A percentile compares a stretch with the other conserved stretches of the same genome.
phyloP scores from a whole-genome alignment of 23 tunicate species.

The Ascidia mentula region DNA sequence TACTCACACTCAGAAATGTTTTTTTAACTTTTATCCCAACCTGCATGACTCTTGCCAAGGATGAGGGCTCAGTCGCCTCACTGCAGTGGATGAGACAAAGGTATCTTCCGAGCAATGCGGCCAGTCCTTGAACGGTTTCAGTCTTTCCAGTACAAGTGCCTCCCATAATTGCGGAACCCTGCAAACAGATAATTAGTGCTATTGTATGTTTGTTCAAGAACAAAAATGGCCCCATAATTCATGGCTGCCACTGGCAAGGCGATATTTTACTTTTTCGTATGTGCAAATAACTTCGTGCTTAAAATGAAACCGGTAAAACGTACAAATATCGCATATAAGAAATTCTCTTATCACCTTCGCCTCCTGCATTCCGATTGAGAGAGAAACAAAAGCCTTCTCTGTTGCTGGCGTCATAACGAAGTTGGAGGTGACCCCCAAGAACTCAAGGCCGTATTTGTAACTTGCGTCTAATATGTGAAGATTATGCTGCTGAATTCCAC shows the following conservation, averaged over 20 bases:
- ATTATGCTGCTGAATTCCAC: constrained; percentile 51
- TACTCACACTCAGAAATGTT: background rate
- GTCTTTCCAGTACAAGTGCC: constrained; percentile 81
- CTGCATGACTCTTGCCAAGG: constrained; percentile 72
- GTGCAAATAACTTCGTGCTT: too few relatives aligned
- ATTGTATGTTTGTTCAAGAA: background rate
- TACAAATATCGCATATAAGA: too few relatives aligned
- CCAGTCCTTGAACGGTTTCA: constrained; percentile 80
- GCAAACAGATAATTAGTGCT: too few relatives aligned
- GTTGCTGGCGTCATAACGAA: constrained; percentile 61
- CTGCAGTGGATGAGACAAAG: constrained; percentile 61
- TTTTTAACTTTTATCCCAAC: background rate
- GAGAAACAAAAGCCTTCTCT: constrained; percentile 61
- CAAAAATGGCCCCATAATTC: background rate
- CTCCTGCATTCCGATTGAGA: constrained; percentile 54
- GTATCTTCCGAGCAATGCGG: constrained; percentile 70
- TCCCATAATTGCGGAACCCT: constrained; percentile 84
- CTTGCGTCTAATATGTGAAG: constrained; percentile 58
- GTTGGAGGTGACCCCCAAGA: constrained; percentile 55
- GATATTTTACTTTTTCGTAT: too few relatives aligned
- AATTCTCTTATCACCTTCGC: too few relatives aligned
- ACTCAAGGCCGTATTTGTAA: constrained; percentile 74
- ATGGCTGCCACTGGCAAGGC: background rate
- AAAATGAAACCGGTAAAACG: too few relatives aligned
- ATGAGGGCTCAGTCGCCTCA: constrained; percentile 38